Evolutionary conservation across 2,888 invertebrate species (phyloP).

Genomic region (Margaritifera margaritifera): DNA sequence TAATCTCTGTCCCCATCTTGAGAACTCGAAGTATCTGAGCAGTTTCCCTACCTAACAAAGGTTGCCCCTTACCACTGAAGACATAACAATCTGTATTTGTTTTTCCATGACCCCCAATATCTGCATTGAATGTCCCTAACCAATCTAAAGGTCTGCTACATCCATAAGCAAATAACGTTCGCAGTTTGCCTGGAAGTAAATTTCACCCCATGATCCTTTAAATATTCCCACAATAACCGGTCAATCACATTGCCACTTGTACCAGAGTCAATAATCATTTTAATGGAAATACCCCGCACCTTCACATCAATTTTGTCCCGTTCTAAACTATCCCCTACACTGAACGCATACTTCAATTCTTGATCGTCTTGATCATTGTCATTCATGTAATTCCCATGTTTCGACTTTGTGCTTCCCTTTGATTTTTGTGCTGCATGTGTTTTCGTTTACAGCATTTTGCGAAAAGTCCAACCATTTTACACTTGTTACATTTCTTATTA

Average conservation of each 20-base stretch:
- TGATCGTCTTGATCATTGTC: neutral
- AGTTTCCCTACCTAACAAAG: constrained; percentile 1
- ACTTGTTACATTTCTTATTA: constrained; percentile 5
- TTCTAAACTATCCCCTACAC: neutral
- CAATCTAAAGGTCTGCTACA: too few species aligned
- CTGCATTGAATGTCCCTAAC: too few species aligned
- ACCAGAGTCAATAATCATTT: constrained; percentile 3
- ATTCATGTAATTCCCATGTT: neutral
- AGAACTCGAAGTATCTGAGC: neutral
- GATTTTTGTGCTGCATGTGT: neutral
- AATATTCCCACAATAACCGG: constrained; percentile 3
- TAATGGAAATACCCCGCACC: neutral
- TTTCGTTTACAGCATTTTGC: neutral
- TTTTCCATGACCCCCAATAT: neutral
- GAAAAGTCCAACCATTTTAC: neutral
- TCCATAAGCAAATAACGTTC: constrained; percentile 13
- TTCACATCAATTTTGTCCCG: neutral
- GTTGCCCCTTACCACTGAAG: constrained; percentile 5
- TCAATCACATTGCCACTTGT: constrained; percentile 5
- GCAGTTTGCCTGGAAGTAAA: constrained; percentile 6
- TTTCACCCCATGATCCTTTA: neutral
- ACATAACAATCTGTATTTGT: neutral
- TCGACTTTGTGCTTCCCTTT: neutral
- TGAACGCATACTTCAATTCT: constrained; percentile 6
- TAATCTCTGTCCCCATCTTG: neutral